A percentile compares a stretch with the other conserved stretches of the same genome.
Conservation (phyloP, 2,888 invertebrate genomes). For the Melinopterus prodromus region DNA sequence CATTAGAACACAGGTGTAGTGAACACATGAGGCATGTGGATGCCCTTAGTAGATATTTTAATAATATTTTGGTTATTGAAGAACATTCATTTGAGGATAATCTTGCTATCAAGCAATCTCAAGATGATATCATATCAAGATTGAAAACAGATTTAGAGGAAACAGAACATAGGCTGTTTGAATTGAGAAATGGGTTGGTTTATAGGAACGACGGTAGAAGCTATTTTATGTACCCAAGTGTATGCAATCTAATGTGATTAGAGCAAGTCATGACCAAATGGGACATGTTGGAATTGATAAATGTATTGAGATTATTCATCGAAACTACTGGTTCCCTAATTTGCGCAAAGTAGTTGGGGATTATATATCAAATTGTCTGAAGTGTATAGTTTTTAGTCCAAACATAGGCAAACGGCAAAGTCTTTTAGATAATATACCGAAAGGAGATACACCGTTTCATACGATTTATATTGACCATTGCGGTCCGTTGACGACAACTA, state of each 20-base stretch:
- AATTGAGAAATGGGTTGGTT: conserved; percentile 29
- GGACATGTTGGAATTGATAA: conserved; percentile 19
- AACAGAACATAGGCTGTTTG: not conserved
- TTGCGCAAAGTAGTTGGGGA: conserved; percentile 9
- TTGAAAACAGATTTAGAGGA: not conserved
- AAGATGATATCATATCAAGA: not conserved
- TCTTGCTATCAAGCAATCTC: not conserved
- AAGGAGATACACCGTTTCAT: not conserved
- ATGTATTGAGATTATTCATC: conserved; percentile 12
- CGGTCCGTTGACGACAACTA: conserved; percentile 11
- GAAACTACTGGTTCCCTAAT: conserved; percentile 15
- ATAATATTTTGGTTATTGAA: not conserved
- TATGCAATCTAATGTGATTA: conserved; percentile 24
- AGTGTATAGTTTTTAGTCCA: not conserved
- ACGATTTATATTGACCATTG: conserved; percentile 14
- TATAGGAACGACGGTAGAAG: conserved; percentile 20
- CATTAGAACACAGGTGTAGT: conserved; percentile 45
- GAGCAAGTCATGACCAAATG: conserved; percentile 15
- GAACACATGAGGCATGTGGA: conserved; percentile 29
- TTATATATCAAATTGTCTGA: conserved; percentile 17
- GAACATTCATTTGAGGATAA: not conserved
- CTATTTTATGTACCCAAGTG: conserved; percentile 32
- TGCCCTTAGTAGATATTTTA: conserved; percentile 27
- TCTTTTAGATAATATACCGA: conserved; percentile 7
- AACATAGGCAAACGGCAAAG: not conserved